Evolutionary conservation across 2,797 vertebrate species (phyloP), one percentile per base, ranked within the genome.

Genomic region (Smutsia temminckii): DNA sequence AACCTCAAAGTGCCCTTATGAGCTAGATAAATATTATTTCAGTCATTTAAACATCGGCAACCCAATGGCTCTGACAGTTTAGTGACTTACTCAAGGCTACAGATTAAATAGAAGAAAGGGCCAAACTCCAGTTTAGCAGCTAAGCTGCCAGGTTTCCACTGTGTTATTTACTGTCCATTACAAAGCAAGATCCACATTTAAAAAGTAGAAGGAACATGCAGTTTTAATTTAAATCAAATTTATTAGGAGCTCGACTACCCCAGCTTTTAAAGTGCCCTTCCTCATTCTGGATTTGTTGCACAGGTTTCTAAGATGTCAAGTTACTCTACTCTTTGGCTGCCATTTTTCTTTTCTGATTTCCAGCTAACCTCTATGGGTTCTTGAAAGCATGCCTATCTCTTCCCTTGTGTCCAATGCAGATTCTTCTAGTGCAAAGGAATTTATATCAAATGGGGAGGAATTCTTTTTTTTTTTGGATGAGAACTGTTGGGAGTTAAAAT

Each of bases 361-460:
- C 91, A 93, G 27, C 42, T 86, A 94, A 74, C 0, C 0, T 93
- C 81, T 64, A 57, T 51, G 94, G 95, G 97, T 97, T 96, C 92
- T 96, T 97, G 94, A 97, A 97, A 97, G 34, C 40, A 51, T 95
- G 92, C 68, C 85, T 96, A 74, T 96, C 91, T 93, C 96, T 89
- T 96, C 93, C 74, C 91, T 94, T 93, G 57, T 90, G 71, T 97
- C 96, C 97, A 97, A 34, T 91, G 51, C 94, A 88, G 84, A 96
- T 97, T 96, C 95, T 96, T 96, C 89, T 78, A 5, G 2, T 16
- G 92, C 71, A 92, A 80, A 97, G 95, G 37, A 92, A 98, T 96
- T 96, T 96, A 66, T 80, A 87, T 96, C 87, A 95, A 63, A 94
- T 11, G 55, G 29, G 68, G 92, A 97, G 53, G 81, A 96, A 97